Evolutionary conservation across 2,797 vertebrate genomes (phyloP), one percentile per base, ranked within the genome.

Genomic region (Thripadectes ignobilis): DNA sequence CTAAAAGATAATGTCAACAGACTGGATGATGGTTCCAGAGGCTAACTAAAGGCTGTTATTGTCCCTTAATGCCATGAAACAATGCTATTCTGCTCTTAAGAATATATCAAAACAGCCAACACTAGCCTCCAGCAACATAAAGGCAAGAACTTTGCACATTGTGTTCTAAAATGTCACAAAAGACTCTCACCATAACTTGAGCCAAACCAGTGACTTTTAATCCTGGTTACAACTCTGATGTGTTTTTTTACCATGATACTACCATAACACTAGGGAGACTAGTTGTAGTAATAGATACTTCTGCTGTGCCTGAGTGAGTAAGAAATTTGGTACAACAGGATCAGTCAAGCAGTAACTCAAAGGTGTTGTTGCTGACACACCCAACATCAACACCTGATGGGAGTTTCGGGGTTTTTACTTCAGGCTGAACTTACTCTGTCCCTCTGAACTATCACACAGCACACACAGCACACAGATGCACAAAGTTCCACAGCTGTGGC

Each of bases 1-100:
- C 62, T 63, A 83, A 91, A 92, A 95, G 45, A 80, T 85, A 93
- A 91, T 88, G 79, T 96, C 88, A 94, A 66, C 75, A 94, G 84
- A 89, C 84, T 8, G 27, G 48, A 72, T 76, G 93, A 43, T 66
- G 32, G 46, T 92, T 76, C 84, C 77, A 91, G 80, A 95, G 89
- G 84, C 74, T 75, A 95, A 55, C 52, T 89, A 52, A 96, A 94
- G 81, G 83, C 34, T 81, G 22, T 39, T 75, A 77, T 80, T 94
- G 83, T 94, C 52, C 58, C 7, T 10, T 71, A 91, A 89, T 90
- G 45, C 45, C 46, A 75, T 15, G 39, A 88, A 88, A 67, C 51
- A 81, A 78, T 38, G n/a, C 10, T 62, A 49, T 87, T 77, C 62
- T 66, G 58, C 58, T 89, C 85, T 73, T 92, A 95, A 82, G 68